Evolutionary conservation across 53 echinoderm and acorn worm genomes (phyloP).

Genomic region (Luidia sarsii): DNA sequence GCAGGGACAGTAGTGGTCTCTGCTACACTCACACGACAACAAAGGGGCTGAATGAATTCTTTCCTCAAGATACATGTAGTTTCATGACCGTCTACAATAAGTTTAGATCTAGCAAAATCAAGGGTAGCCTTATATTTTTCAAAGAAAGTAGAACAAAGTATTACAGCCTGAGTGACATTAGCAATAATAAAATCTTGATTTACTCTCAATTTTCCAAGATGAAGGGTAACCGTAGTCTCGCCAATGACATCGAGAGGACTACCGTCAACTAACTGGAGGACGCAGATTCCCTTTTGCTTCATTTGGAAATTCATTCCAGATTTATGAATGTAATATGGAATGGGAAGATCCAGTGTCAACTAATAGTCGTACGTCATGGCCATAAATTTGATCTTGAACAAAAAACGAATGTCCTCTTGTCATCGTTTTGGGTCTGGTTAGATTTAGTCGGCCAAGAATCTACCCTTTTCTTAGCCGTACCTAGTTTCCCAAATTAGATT

Average conservation of each 20-base stretch:
- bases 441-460: neutral
- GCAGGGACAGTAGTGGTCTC: neutral
- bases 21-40: constrained; percentile 13
- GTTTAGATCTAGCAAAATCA: constrained; percentile 15
- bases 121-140: neutral
- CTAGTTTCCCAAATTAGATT: neutral
- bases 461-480: neutral
- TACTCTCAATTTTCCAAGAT: neutral
- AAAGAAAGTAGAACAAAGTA: neutral
- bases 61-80: neutral
- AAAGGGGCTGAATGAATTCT: neutral
- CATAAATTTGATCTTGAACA: neutral
- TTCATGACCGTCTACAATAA: neutral
- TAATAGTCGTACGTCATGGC: neutral
- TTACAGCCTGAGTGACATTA: neutral
- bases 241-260: neutral
- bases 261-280: neutral
- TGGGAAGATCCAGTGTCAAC: constrained; percentile 1
- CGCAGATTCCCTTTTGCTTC: neutral
- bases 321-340: neutral
- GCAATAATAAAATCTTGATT: neutral
- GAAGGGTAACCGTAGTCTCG: neutral
- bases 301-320: neutral
- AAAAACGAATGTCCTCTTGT: neutral
- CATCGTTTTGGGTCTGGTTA: neutral